Evolutionary conservation across 2,113 vertebrate genomes (phyloP), one percentile per base, ranked within the genome.

Genomic region (Pterocles orientalis): DNA sequence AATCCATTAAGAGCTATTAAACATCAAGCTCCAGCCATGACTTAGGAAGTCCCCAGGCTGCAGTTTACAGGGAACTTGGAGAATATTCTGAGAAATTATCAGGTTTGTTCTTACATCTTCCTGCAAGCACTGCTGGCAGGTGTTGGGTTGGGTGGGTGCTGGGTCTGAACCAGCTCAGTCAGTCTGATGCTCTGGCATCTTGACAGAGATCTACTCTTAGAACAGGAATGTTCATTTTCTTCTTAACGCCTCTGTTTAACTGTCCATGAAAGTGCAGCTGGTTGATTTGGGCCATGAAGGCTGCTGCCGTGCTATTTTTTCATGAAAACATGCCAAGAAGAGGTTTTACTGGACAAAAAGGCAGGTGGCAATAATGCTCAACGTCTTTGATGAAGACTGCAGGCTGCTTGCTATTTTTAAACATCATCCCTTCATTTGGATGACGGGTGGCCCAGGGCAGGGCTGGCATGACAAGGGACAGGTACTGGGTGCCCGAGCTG

Each of bases 331-430:
- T 8, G 17, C 34, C 4, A 8, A 58, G 54, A 68, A 82, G 60
- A 36, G 39, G 39, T 81, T 84, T 45, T 41, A 36, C 25, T 41
- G 24, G 69, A 68, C 11, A 26, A 34, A 77, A 77, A 36, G 36
- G 17, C 6, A 3, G 33, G 57, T 28, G 45, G 26, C 45, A 54
- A 15, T 5, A 41, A n/a, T 62, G 34, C 39, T 78, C 25, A 12
- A 0, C 58, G 50, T 47, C 16, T 29, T 65, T 47, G n/a, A 15
- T 1, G 14, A 73, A 39, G 36, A 72, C 24, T 7, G 54, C 2
- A 3, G 36, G 66, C 60, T 80, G 62, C 28, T 80, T 0, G 0
- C 39, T 2, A 0, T 3, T 78, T 72, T 33, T 66, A 60, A 70
- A 23, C 24, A 25, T 41, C 36, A 6, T 19, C 31, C 3, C 48